Percentiles rank a stretch among this genome's conserved stretches.
phyloP scores from a whole-genome alignment of 2,888 invertebrate genomes.

The Serripes groenlandicus region DNA sequence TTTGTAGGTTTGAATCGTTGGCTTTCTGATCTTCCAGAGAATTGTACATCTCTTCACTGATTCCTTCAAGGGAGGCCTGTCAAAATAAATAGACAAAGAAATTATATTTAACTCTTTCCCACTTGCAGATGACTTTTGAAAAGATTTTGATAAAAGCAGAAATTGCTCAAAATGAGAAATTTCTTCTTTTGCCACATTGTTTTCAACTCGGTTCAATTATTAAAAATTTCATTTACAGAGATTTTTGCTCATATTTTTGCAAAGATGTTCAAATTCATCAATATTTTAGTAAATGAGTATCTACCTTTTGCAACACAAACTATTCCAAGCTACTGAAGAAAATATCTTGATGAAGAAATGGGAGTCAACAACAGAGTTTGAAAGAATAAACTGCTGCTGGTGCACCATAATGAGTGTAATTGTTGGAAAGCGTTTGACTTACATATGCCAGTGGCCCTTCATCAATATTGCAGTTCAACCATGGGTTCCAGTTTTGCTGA shows the following conservation, averaged over 20 bases:
- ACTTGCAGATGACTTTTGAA: background rate
- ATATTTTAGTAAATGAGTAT: no score
- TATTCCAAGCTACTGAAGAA: no score
- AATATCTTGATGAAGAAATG: no score
- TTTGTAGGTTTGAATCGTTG: constrained; percentile 88
- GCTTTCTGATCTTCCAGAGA: constrained; percentile 90
- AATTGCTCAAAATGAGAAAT: background rate
- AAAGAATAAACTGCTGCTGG: no score
- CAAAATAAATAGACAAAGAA: background rate
- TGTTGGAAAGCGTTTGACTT: constrained; percentile 21
- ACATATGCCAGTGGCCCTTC: constrained; percentile 91
- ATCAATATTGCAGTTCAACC: constrained; percentile 98
- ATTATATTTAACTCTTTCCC: background rate
- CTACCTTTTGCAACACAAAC: no score
- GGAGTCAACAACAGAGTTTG: no score
- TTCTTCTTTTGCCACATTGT: background rate
- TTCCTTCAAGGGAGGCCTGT: constrained; percentile 87
- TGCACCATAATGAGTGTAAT: background rate
- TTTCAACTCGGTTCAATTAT: no score
- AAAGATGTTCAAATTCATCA: no score
- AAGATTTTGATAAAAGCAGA: background rate
- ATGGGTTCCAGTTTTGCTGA: constrained; percentile 98
- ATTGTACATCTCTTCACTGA: constrained; percentile 91
- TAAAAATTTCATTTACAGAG: no score
- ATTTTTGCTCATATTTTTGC: no score